A percentile compares a stretch with the other conserved stretches of the same genome.
Conservation (phyloP, 2,113 vertebrate species). For the Electrona antarctica region DNA sequence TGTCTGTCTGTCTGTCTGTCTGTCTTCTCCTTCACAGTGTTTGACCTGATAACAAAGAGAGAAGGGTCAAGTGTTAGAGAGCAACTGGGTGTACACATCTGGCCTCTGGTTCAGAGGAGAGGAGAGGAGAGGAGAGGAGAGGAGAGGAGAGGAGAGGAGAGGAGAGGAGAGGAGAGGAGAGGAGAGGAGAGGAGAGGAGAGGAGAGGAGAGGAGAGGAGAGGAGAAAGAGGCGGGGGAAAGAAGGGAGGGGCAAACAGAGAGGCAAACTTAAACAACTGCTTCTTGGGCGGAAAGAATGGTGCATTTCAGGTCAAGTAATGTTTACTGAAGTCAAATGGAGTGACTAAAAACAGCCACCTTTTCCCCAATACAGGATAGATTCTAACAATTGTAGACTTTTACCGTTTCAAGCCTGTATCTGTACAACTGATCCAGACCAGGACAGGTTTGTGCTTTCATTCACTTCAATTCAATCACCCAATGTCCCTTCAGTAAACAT, state of each 20-base stretch:
- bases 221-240: background rate
- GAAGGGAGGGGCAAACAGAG: background rate
- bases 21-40: conserved; percentile 34
- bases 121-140: background rate
- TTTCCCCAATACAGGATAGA: too few relatives aligned
- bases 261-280: background rate
- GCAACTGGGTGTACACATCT: conserved; percentile 49
- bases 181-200: background rate
- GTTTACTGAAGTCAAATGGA: background rate
- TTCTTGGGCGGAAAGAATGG: background rate
- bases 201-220: background rate
- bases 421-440: too few relatives aligned
- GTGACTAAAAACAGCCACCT: background rate
- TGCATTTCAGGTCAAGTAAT: conserved; percentile 1
- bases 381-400: too few relatives aligned
- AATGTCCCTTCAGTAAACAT: too few relatives aligned
- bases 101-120: background rate
- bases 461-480: too few relatives aligned
- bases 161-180: background rate
- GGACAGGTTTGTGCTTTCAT: too few relatives aligned
- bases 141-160: background rate
- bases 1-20: background rate
- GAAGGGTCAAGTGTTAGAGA: conserved; percentile 16
- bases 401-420: too few relatives aligned
- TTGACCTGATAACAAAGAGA: conserved; percentile 33